phyloP scores from a whole-genome alignment of 2,113 vertebrate genomes.

The Percina caprodes region DNA sequence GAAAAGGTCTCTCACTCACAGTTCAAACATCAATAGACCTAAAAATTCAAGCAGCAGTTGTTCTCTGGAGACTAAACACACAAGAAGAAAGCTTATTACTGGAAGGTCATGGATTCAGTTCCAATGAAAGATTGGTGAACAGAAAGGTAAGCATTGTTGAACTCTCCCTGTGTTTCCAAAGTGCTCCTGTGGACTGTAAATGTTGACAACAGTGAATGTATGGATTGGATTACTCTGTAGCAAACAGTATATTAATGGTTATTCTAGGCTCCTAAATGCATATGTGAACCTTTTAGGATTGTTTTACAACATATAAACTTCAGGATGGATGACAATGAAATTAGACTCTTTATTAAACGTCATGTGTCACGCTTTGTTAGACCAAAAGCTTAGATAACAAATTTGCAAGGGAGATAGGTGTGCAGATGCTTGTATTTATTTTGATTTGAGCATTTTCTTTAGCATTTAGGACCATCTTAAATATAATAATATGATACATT shows the following conservation, averaged over 20 bases:
- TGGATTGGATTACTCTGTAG: background rate
- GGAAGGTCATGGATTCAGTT: conserved; percentile 32
- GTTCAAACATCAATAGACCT: conserved; percentile 29
- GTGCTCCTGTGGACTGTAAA: background rate
- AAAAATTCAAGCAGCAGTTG: conserved; percentile 26
- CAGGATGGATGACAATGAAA: background rate
- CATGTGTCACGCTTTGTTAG: background rate
- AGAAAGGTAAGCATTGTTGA: conserved; percentile 10
- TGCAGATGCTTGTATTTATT: background rate
- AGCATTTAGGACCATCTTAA: background rate
- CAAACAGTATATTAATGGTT: background rate
- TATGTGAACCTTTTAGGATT: background rate
- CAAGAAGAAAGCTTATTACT: conserved; percentile 30
- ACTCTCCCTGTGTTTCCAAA: background rate
- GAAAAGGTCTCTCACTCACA: conserved; percentile 18
- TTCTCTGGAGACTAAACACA: conserved; percentile 33
- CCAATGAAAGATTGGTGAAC: background rate
- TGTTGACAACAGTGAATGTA: background rate
- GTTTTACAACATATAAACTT: background rate
- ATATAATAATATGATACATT: too few relatives aligned
- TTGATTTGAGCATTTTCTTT: background rate
- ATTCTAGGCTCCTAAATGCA: background rate
- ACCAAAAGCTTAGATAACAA: background rate
- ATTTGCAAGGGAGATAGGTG: too few relatives aligned
- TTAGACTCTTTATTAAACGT: background rate